A percentile compares a stretch with the other conserved stretches of the same genome.
Conservation (phyloP, 2,113 vertebrate species). For the Megaptera novaeangliae region DNA sequence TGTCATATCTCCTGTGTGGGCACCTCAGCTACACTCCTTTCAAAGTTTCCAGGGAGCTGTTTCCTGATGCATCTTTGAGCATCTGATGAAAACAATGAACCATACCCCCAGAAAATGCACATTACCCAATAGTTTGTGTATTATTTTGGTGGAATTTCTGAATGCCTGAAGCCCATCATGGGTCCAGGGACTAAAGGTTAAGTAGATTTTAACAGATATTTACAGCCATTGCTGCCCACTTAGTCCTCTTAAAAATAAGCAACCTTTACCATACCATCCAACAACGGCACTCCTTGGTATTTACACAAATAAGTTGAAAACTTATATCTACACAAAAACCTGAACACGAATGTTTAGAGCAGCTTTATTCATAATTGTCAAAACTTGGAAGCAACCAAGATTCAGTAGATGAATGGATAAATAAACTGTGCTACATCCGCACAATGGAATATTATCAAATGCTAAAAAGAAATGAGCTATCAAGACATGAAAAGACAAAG, state of each 20-base stretch:
- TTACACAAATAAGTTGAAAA: neutral
- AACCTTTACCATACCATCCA: neutral
- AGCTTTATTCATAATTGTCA: neutral
- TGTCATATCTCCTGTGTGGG: neutral
- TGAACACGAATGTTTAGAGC: neutral
- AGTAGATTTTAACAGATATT: neutral
- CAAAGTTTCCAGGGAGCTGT: neutral
- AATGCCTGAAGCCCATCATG: neutral
- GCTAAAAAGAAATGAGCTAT: neutral
- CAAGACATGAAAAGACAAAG: neutral
- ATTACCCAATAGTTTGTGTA: neutral
- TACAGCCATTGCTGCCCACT: neutral
- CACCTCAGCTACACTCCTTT: neutral
- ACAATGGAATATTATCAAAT: neutral
- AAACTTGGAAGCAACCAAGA: neutral
- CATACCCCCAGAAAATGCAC: neutral
- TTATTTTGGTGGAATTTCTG: neutral
- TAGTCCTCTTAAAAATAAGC: neutral
- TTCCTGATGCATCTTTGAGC: neutral
- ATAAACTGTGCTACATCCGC: neutral
- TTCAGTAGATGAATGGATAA: neutral
- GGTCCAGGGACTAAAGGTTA: neutral
- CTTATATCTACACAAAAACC: neutral
- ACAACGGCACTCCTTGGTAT: neutral
- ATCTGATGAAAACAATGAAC: neutral